phyloP scores from a whole-genome alignment of 64 coral and sea anemone species.

The Montipora capricornis region DNA sequence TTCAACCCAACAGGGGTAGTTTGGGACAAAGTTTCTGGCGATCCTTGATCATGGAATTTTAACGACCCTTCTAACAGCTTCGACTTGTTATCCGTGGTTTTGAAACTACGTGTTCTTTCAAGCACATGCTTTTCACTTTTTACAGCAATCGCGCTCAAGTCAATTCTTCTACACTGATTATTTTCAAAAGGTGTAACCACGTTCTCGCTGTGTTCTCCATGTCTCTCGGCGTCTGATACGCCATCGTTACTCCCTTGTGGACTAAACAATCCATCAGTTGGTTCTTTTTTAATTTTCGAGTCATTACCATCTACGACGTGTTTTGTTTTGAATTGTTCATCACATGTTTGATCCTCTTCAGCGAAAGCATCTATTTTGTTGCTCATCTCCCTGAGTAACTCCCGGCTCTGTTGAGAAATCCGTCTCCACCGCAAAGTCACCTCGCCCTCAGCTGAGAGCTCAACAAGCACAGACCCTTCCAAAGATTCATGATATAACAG shows the following conservation, averaged over 20 bases:
- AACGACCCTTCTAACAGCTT: background rate
- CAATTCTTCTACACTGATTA: background rate
- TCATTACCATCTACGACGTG: background rate
- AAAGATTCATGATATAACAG: slow-evolving; percentile 29
- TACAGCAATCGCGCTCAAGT: background rate
- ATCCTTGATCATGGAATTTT: background rate
- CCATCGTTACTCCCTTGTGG: background rate
- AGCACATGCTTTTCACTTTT: background rate
- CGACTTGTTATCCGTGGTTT: background rate
- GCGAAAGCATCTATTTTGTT: background rate
- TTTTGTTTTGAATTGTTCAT: background rate
- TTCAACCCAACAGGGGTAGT: too few species aligned
- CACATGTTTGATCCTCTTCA: background rate
- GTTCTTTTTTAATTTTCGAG: background rate
- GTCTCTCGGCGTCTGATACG: background rate
- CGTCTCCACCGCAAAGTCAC: slow-evolving; percentile 10
- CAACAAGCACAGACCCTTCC: slow-evolving; percentile 6
- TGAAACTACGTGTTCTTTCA: background rate
- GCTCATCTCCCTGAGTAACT: background rate
- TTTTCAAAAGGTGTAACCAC: background rate
- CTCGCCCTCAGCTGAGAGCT: background rate
- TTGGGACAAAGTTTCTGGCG: background rate
- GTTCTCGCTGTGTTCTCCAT: background rate
- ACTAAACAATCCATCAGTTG: background rate
- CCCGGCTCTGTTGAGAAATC: background rate